Conservation (phyloP, 2,797 vertebrate species). For the Silurus lanzhouensis region DNA sequence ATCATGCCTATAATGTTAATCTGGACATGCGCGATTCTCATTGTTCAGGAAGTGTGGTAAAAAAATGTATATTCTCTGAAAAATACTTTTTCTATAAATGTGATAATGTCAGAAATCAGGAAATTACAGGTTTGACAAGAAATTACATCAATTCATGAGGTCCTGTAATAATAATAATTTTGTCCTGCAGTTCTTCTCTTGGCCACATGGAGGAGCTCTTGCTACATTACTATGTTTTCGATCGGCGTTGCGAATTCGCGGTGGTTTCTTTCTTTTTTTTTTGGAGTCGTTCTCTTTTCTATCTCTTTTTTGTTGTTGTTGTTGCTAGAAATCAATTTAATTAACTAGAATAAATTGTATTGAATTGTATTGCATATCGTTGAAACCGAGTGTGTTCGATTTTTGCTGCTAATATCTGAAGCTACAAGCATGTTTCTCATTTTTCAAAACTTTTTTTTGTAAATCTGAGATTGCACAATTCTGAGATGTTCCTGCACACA, state of each 20-base stretch:
- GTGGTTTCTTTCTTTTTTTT: neutral
- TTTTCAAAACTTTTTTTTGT: neutral
- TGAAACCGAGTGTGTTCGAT: neutral
- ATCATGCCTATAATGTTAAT: neutral
- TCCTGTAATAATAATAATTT: no score
- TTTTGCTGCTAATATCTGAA: neutral
- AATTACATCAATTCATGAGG: neutral
- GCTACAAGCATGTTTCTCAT: neutral
- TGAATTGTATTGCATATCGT: neutral
- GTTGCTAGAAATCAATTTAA: neutral
- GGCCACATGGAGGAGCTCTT: conserved; percentile 46
- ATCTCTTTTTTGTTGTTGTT: no score
- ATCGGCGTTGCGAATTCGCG: neutral
- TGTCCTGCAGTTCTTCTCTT: neutral
- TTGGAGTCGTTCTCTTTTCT: no score
- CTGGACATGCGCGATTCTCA: neutral
- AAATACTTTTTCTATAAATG: no score
- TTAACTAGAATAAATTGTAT: neutral
- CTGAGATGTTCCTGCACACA: neutral
- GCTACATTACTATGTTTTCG: conserved; percentile 11
- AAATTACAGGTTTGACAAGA: neutral
- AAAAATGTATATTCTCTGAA: neutral
- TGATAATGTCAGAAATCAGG: no score
- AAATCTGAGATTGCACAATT: neutral
- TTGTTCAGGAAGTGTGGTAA: neutral